Base-by-base conservation (phyloP, 1,140 invertebrate species). In the Saccostrea glomerata region DNA sequence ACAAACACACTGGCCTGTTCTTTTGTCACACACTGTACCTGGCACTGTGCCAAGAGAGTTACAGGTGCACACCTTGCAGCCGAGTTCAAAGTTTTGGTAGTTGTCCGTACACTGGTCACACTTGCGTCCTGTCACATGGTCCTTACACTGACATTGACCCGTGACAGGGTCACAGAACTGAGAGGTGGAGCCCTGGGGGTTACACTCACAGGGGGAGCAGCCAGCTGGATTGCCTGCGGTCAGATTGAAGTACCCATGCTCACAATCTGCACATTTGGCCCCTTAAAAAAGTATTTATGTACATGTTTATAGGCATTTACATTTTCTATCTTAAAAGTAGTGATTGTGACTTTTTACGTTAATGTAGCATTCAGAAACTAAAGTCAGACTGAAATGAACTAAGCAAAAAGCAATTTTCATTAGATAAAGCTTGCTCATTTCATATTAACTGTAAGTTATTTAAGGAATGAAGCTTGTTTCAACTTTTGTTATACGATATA, bases 41-140 rank as follows among this genome's bases (percentile, higher is more conserved):
- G 96, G 97, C 6, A 97, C 96, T 0, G 98, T 97, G 12, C 94
- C 94, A 0, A 97, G 97, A 0, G 96, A 66, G 0, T 96, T 97
- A 94, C 98, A 99, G 58, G 97, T 96, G 93, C 98, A 99, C 0
- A 97, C 93, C 0, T 95, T 95, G 93, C 98, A 99, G 1, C 98
- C 98, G 84, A 91, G 92, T n/a, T 90, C 90, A 89, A 95, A 94
- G 90, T 96, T 95, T 89, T 92, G 94, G 90, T 89, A 94, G 56
- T 93, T 93, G 88, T 94, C 93, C 12, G 96, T 96, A 95, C 99
- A 99, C 5, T 96, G 95, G 94, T 99, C 98, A 94, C 99, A 99
- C 84, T 96, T 97, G 6, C 98, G 23, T 97, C 93, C 93, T 17
- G 90, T 84, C 7, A 94, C 90, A 47, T 91, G 90, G 54, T 77